Evolutionary conservation across 2,113 vertebrate species (phyloP).

Genomic region (Rhadina sibilatrix): DNA sequence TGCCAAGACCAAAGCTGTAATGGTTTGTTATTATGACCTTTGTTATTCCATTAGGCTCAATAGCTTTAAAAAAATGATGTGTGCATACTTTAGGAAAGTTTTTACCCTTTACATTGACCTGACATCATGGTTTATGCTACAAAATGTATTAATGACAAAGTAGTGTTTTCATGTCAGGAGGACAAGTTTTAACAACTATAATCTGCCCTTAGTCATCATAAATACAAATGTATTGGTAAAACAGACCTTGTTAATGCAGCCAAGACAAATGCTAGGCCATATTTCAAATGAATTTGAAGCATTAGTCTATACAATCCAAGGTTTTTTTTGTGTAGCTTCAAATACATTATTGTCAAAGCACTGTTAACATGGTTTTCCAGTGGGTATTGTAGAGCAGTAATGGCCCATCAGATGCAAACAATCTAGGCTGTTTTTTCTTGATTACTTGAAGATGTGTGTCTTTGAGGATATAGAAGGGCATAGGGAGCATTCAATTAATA

Average conservation of each 20-base stretch:
- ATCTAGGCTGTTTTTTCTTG: background rate
- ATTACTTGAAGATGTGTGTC: slow-evolving; percentile 15
- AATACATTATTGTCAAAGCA: slow-evolving; percentile 53
- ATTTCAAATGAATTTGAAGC: slow-evolving; percentile 76
- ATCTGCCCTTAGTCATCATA: slow-evolving; percentile 83
- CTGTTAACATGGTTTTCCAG: slow-evolving; percentile 52
- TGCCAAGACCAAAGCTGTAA: slow-evolving; percentile 87
- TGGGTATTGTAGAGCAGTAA: slow-evolving; percentile 50
- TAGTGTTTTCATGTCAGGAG: slow-evolving; percentile 81
- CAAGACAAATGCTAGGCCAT: slow-evolving; percentile 78
- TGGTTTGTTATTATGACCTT: slow-evolving; percentile 97
- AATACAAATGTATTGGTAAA: slow-evolving; percentile 86
- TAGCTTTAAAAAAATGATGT: slow-evolving; percentile 79
- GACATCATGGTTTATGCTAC: slow-evolving; percentile 83
- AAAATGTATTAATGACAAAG: slow-evolving; percentile 82
- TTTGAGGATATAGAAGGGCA: background rate
- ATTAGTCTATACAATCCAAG: slow-evolving; percentile 27
- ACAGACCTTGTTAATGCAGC: slow-evolving; percentile 82
- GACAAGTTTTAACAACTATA: slow-evolving; percentile 83
- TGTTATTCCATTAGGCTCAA: slow-evolving; percentile 94
- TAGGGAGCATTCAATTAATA: slow-evolving; percentile 46
- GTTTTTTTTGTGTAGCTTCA: slow-evolving; percentile 60
- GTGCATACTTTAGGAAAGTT: slow-evolving; percentile 79
- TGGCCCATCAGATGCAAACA: slow-evolving; percentile 55
- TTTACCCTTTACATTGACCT: slow-evolving; percentile 88